A percentile compares a stretch with the other conserved stretches of the same genome.
Conservation (phyloP, 1,140 invertebrate species). For the Stegodyphus dumicola region DNA sequence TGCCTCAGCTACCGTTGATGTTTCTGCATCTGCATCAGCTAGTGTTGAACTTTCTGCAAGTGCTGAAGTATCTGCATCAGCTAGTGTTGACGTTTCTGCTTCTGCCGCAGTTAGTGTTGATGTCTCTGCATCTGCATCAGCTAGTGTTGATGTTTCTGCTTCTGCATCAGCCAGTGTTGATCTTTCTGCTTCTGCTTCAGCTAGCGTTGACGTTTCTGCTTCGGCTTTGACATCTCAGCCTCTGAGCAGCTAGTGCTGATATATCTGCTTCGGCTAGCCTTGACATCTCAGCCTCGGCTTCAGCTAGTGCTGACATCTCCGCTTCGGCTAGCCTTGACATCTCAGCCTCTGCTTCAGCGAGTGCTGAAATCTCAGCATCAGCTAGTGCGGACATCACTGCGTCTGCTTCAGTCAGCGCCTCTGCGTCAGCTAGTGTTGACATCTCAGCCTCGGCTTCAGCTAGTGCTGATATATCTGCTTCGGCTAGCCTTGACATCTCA, state of each 20-base stretch:
- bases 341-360: too few relatives aligned
- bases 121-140: background rate
- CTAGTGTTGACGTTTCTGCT: background rate
- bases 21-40: background rate
- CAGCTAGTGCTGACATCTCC: background rate
- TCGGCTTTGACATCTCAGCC: background rate
- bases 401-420: too few relatives aligned
- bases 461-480: too few relatives aligned
- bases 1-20: background rate
- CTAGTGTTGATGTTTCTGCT: background rate
- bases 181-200: background rate
- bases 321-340: too few relatives aligned
- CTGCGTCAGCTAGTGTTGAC: too few relatives aligned
- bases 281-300: background rate
- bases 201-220: too few relatives aligned
- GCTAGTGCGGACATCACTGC: too few relatives aligned
- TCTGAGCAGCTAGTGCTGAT: background rate
- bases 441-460: background rate
- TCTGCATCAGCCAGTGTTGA: background rate
- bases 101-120: background rate
- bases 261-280: background rate
- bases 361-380: too few relatives aligned
- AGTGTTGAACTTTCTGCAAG: background rate
- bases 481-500: too few relatives aligned
- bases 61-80: background rate